phyloP scores from a whole-genome alignment of 2,888 invertebrate species.

The Microchrysa polita region DNA sequence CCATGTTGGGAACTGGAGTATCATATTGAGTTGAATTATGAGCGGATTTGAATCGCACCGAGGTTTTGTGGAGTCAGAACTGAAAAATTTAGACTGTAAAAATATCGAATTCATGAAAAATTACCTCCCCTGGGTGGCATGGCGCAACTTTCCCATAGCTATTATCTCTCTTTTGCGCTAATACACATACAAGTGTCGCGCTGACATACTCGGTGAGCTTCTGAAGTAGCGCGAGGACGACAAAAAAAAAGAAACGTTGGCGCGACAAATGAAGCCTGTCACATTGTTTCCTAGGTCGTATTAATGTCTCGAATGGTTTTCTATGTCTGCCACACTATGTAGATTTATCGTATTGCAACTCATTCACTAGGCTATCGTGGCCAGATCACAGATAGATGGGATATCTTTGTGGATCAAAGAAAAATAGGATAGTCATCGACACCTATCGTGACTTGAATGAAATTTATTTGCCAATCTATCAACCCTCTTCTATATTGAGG shows the following conservation, averaged over 20 bases:
- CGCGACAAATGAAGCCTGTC: slow-evolving; percentile 51
- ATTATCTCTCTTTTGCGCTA: background rate
- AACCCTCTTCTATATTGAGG: background rate
- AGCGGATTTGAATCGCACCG: no score
- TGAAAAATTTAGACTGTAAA: no score
- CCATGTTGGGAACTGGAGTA: no score
- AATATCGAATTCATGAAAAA: no score
- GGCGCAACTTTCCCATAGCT: background rate
- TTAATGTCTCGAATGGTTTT: slow-evolving; percentile 26
- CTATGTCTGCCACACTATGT: slow-evolving; percentile 28
- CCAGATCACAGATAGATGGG: slow-evolving; percentile 23
- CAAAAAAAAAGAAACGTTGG: slow-evolving; percentile 33
- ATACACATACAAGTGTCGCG: slow-evolving; percentile 17
- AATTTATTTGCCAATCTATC: slow-evolving; percentile 38
- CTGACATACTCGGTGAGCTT: slow-evolving; percentile 19
- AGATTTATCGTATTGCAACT: slow-evolving; percentile 36
- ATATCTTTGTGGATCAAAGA: slow-evolving; percentile 34
- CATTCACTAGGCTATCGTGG: slow-evolving; percentile 15
- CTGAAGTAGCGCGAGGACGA: background rate
- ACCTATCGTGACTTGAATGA: slow-evolving; percentile 42
- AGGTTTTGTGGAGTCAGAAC: no score
- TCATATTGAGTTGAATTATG: no score
- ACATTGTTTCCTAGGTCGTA: slow-evolving; percentile 49
- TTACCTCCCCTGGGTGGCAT: background rate
- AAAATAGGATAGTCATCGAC: slow-evolving; percentile 38